Evolutionary conservation across 2,888 invertebrate genomes (phyloP).

Genomic region (Nomada fabriciana): DNA sequence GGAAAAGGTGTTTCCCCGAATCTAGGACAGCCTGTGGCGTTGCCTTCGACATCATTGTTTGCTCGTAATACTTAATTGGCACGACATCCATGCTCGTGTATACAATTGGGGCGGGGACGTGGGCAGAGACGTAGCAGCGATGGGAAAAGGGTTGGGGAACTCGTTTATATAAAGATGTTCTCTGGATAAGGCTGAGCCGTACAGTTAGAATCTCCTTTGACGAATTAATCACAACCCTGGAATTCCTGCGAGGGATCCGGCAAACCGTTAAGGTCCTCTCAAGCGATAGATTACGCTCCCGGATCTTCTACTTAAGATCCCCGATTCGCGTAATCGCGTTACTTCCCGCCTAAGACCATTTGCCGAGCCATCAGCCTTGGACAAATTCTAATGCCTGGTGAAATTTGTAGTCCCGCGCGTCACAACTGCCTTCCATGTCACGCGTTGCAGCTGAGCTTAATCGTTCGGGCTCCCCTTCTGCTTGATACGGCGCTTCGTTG

Average conservation of each 20-base stretch:
- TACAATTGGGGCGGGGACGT: slow-evolving; percentile 35
- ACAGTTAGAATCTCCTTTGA: slow-evolving; percentile 31
- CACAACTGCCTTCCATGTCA: background rate
- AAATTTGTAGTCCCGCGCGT: slow-evolving; percentile 17
- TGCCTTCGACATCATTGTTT: slow-evolving; percentile 32
- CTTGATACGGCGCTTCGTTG: background rate
- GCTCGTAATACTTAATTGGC: slow-evolving; percentile 50
- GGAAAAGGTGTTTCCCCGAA: background rate
- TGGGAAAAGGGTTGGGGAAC: background rate
- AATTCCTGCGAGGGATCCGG: slow-evolving; percentile 3
- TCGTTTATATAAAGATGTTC: slow-evolving; percentile 42
- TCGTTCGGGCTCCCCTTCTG: background rate
- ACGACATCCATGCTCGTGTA: slow-evolving; percentile 26
- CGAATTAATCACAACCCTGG: slow-evolving; percentile 51
- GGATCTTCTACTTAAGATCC: slow-evolving; percentile 19
- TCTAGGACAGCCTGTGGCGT: slow-evolving; percentile 16
- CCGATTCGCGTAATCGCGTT: slow-evolving; percentile 40
- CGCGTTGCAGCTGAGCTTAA: background rate
- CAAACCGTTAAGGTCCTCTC: slow-evolving; percentile 12
- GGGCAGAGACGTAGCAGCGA: background rate
- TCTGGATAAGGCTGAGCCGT: background rate
- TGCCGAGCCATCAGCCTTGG: background rate
- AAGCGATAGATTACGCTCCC: slow-evolving; percentile 27
- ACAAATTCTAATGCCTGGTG: slow-evolving; percentile 23
- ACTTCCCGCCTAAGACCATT: slow-evolving; percentile 1